Percentiles rank a stretch among this genome's conserved stretches.
Evolutionary conservation across 2,888 invertebrate genomes (phyloP).

Genomic region (Drosophila suboccidentalis): DNA sequence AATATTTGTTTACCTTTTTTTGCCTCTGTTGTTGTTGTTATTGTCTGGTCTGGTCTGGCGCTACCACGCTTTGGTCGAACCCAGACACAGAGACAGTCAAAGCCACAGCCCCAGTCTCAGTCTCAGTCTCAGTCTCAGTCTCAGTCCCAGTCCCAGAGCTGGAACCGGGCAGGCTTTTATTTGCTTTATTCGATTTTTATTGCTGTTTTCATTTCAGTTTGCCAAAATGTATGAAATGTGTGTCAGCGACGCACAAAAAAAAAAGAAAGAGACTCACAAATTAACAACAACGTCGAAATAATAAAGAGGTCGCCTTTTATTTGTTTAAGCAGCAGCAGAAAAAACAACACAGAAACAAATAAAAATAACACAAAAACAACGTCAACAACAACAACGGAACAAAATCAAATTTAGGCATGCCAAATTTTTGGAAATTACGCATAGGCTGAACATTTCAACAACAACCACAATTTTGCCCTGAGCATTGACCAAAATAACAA

Average conservation of each 20-base stretch:
- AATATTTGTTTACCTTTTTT: slow-evolving; percentile 67
- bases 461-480: slow-evolving; percentile 25
- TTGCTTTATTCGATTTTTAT: slow-evolving; percentile 73
- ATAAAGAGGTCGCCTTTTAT: slow-evolving; percentile 73
- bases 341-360: slow-evolving; percentile 44
- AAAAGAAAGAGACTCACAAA: slow-evolving; percentile 54
- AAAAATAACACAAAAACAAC: slow-evolving; percentile 41
- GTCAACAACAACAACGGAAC: slow-evolving; percentile 30
- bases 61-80: slow-evolving; percentile 18
- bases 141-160: slow-evolving; percentile 18
- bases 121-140: not conserved
- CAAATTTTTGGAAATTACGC: slow-evolving; percentile 61
- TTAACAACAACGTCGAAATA: slow-evolving; percentile 50
- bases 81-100: slow-evolving; percentile 12
- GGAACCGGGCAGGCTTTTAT: slow-evolving; percentile 57
- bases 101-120: slow-evolving; percentile 1
- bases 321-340: slow-evolving; percentile 5
- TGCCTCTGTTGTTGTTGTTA: slow-evolving; percentile 7
- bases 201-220: slow-evolving; percentile 61
- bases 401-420: slow-evolving; percentile 46
- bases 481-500: slow-evolving; percentile 18
- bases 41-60: slow-evolving; percentile 38
- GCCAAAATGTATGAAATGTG: slow-evolving; percentile 63
- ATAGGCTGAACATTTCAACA: slow-evolving; percentile 49
- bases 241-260: slow-evolving; percentile 58